These are phyloP conservation scores for Melipona quadrifasciata DNA, from an alignment of 1,140 invertebrate species.

Conservation along the genomic window DNA sequence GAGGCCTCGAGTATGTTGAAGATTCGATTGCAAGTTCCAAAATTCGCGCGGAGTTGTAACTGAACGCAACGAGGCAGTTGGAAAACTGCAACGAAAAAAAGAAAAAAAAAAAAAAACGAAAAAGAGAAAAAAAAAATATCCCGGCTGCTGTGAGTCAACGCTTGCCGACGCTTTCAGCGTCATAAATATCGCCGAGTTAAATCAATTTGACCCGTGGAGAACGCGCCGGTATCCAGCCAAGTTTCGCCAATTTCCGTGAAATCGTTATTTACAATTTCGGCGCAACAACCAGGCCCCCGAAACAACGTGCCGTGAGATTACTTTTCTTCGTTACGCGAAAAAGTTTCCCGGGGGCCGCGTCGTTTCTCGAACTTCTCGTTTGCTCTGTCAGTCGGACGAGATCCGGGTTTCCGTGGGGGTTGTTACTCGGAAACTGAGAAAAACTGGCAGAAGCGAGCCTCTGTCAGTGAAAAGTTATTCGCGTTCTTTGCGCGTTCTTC, in stretches of 20 bases:
- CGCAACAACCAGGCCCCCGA: not conserved
- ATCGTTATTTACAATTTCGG: constrained; percentile 46
- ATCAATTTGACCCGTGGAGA: constrained; percentile 41
- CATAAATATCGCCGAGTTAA: constrained; percentile 26
- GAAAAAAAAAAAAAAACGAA: no score
- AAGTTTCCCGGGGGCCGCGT: constrained; percentile 24
- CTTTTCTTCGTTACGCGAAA: constrained; percentile 51
- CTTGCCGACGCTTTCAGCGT: not conserved
- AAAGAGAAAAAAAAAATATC: not conserved
- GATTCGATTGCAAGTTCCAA: not conserved
- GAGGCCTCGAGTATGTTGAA: not conserved
- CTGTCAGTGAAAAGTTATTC: constrained; percentile 42
- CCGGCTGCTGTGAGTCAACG: not conserved
- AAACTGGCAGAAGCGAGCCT: constrained; percentile 32
- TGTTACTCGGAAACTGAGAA: constrained; percentile 6
- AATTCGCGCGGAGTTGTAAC: no score
- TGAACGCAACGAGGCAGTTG: not conserved
- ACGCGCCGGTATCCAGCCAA: not conserved
- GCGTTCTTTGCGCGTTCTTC: constrained; percentile 24
- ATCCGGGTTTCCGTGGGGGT: constrained; percentile 7
- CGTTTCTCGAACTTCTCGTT: constrained; percentile 10
- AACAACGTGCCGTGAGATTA: constrained; percentile 41
- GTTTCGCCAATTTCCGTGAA: constrained; percentile 31
- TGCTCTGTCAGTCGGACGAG: not conserved
- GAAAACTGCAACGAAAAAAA: not conserved